Conservation (phyloP, 1,140 invertebrate species). For the Cyclargus thomasi region DNA sequence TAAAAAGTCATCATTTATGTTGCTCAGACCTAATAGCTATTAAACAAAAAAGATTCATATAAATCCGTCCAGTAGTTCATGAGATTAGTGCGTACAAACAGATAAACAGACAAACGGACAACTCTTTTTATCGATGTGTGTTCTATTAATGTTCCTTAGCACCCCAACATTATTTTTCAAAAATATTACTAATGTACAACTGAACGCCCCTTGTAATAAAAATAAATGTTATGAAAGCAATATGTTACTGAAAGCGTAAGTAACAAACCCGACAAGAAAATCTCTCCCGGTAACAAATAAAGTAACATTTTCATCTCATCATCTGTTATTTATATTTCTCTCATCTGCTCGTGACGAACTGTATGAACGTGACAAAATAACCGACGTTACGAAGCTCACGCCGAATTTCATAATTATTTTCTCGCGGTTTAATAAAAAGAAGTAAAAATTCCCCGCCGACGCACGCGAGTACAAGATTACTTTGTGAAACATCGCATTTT, state of each 20-base stretch:
- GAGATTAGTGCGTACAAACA: too few relatives aligned
- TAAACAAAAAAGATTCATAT: too few relatives aligned
- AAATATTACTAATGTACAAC: too few relatives aligned
- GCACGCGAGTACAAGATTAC: background rate
- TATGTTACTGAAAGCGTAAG: too few relatives aligned
- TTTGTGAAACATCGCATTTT: background rate
- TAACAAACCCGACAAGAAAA: background rate
- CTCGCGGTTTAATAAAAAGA: background rate
- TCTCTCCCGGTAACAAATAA: background rate
- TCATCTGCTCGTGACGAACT: background rate
- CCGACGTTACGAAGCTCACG: background rate
- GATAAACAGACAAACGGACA: too few relatives aligned
- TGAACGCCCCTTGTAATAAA: too few relatives aligned
- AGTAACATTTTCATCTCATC: background rate
- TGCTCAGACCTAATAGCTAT: too few relatives aligned
- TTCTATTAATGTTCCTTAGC: too few relatives aligned
- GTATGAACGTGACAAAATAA: background rate
- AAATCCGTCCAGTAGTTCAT: too few relatives aligned
- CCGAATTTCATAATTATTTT: background rate
- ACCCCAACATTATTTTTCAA: too few relatives aligned
- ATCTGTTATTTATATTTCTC: background rate
- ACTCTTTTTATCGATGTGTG: too few relatives aligned
- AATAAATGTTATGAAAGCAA: background rate
- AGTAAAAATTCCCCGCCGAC: background rate
- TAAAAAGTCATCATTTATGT: too few relatives aligned